Evolutionary conservation across 2,113 vertebrate genomes (phyloP).

Genomic region (Rhipidura dahli): DNA sequence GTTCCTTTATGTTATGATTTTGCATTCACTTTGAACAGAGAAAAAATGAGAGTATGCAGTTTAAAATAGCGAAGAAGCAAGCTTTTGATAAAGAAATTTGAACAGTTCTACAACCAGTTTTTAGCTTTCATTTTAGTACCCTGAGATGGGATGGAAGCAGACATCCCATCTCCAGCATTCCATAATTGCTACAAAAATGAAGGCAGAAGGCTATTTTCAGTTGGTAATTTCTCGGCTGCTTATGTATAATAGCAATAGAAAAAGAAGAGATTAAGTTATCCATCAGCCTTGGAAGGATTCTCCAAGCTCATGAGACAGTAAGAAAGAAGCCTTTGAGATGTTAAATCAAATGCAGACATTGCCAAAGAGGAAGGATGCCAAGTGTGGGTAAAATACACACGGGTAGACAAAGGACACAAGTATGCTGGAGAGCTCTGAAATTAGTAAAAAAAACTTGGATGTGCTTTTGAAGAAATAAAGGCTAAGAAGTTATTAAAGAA

Average conservation of each 20-base stretch:
- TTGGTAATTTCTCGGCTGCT: neutral
- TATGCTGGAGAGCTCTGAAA: neutral
- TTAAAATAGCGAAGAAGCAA: neutral
- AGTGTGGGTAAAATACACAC: neutral
- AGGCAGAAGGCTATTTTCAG: neutral
- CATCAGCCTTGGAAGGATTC: neutral
- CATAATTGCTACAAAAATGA: neutral
- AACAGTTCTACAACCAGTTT: neutral
- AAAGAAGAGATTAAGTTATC: neutral
- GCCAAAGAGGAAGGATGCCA: neutral
- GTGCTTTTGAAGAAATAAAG: neutral
- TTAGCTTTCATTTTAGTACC: constrained; percentile 1
- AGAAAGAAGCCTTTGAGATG: neutral
- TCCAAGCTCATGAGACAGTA: neutral
- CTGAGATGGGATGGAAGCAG: neutral
- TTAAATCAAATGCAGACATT: neutral
- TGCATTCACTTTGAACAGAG: neutral
- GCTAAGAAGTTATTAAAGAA: neutral
- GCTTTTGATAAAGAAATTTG: neutral
- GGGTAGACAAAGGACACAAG: neutral
- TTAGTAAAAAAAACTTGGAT: neutral
- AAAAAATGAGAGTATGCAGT: neutral
- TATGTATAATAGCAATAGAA: neutral
- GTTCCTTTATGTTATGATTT: neutral
- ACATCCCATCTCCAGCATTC: neutral